phyloP scores from a whole-genome alignment of 64 coral and sea anemone genomes.

The Porites australiensis region DNA sequence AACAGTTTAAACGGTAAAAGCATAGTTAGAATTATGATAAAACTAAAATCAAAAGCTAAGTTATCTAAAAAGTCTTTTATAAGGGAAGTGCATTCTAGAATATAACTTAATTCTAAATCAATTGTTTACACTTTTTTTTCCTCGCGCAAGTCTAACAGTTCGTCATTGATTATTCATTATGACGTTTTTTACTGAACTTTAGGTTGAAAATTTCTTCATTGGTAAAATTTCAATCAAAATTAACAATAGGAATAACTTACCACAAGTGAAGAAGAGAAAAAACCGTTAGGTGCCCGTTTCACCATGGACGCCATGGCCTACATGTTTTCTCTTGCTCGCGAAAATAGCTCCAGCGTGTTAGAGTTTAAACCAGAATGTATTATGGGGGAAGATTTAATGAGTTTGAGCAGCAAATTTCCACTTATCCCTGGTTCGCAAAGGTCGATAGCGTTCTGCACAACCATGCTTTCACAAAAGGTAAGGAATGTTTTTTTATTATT shows the following conservation, averaged over 20 bases:
- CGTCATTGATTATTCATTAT: conserved; percentile 33
- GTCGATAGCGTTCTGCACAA: conserved; percentile 82
- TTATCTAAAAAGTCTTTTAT: neutral
- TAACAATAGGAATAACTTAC: neutral
- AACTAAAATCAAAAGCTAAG: too few relatives aligned
- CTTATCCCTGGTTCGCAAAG: conserved; percentile 83
- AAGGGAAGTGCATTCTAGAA: neutral
- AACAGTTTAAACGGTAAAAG: too few relatives aligned
- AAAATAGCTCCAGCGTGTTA: conserved; percentile 15
- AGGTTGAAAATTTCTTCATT: neutral
- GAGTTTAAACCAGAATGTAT: conserved; percentile 79
- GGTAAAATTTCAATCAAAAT: too few relatives aligned
- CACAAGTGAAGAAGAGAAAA: neutral
- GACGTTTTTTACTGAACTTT: neutral
- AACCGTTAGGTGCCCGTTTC: neutral
- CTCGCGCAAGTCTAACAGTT: neutral
- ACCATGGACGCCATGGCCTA: conserved; percentile 59
- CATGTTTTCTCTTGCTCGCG: conserved; percentile 34
- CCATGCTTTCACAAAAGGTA: conserved; percentile 76
- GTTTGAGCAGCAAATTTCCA: conserved; percentile 88
- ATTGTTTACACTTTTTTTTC: neutral
- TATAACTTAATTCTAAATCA: neutral
- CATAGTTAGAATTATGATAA: too few relatives aligned
- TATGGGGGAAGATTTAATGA: conserved; percentile 75
- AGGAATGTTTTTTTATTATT: neutral